phyloP scores from a whole-genome alignment of 2,113 vertebrate genomes.

The Bambusicola thoracicus region DNA sequence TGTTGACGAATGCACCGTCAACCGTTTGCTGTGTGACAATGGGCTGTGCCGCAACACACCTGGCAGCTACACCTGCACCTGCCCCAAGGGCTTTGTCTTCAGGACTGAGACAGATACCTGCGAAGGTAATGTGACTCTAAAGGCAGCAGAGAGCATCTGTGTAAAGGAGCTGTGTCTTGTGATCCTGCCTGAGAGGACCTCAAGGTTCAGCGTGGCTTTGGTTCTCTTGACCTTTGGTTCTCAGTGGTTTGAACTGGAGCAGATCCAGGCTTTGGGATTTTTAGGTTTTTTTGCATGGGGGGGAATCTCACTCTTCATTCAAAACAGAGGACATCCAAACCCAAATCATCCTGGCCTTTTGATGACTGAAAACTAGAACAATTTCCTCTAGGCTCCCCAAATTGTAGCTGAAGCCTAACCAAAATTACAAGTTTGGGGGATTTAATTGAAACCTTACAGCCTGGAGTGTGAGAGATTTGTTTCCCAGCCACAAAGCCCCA shows the following conservation, averaged over 20 bases:
- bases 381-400: background rate
- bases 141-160: background rate
- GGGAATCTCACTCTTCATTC: background rate
- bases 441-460: background rate
- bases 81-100: slow-evolving; percentile 94
- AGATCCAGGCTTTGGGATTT: background rate
- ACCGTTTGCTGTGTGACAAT: slow-evolving; percentile 94
- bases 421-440: background rate
- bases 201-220: accelerated
- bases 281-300: background rate
- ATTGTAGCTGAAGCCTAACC: background rate
- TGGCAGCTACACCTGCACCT: slow-evolving; percentile 94
- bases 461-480: background rate
- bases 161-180: background rate
- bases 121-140: slow-evolving; percentile 82
- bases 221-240: background rate
- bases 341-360: background rate
- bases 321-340: background rate
- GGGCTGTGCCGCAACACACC: slow-evolving; percentile 95
- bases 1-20: slow-evolving; percentile 95
- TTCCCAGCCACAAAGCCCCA: slow-evolving; percentile 8
- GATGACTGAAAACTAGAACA: background rate
- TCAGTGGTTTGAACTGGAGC: background rate
- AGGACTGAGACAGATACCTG: slow-evolving; percentile 94
- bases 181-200: background rate